These are phyloP conservation scores for Deilephila elpenor DNA, from an alignment of 2,888 invertebrate genomes.

Conservation along the genomic window DNA sequence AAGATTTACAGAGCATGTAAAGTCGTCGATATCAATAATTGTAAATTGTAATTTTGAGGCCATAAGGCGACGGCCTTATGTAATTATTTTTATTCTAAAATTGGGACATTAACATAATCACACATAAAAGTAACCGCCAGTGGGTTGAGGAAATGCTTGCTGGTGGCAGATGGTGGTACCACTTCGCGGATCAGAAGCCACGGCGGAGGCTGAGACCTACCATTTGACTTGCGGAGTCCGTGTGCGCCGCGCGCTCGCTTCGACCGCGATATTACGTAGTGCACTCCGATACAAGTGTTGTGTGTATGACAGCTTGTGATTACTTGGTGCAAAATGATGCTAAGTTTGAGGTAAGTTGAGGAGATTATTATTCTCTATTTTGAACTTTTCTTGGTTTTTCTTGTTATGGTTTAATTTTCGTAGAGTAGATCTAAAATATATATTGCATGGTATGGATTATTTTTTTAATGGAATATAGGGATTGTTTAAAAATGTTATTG, in stretches of 20 bases:
- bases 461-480: too few relatives aligned
- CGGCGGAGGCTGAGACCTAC: slow-evolving; percentile 62
- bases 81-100: too few relatives aligned
- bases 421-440: too few relatives aligned
- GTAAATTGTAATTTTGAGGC: too few relatives aligned
- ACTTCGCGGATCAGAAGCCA: slow-evolving; percentile 67
- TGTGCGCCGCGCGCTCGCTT: slow-evolving; percentile 32
- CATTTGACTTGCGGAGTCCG: slow-evolving; percentile 65
- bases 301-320: slow-evolving; percentile 20
- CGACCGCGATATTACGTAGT: slow-evolving; percentile 41
- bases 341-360: slow-evolving; percentile 71
- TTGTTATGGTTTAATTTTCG: not conserved
- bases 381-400: slow-evolving; percentile 27
- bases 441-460: too few relatives aligned
- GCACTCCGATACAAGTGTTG: slow-evolving; percentile 26
- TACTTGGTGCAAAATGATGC: slow-evolving; percentile 70
- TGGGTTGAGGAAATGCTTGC: slow-evolving; percentile 5
- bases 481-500: too few relatives aligned
- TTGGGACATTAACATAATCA: too few relatives aligned
- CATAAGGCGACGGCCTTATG: too few relatives aligned
- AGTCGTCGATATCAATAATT: too few relatives aligned
- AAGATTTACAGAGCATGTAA: too few relatives aligned
- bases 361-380: slow-evolving; percentile 45
- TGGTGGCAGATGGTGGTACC: slow-evolving; percentile 33
- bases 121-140: not conserved